phyloP scores from a whole-genome alignment of 2,113 vertebrate species.

The Ginglymostoma cirratum region DNA sequence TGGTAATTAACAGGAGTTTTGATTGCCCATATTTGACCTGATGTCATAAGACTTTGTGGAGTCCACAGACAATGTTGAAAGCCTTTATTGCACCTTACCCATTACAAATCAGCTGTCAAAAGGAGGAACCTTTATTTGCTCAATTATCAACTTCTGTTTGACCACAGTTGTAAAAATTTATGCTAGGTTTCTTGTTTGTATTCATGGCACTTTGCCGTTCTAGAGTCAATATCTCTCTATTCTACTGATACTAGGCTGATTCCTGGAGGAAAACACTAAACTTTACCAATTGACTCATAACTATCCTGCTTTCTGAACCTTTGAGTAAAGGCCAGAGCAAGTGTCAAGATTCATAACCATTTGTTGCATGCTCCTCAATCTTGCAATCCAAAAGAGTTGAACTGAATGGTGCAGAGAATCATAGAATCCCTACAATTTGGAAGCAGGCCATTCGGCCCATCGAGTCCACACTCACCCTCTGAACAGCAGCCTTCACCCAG shows the following conservation, averaged over 20 bases:
- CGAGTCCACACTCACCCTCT: no score
- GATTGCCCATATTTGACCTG: no score
- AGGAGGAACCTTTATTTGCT: not conserved
- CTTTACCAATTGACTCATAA: not conserved
- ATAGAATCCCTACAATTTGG: no score
- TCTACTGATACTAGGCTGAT: not conserved
- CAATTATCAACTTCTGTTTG: not conserved
- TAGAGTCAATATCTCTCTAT: no score
- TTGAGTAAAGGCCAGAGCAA: not conserved
- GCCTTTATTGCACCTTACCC: not conserved
- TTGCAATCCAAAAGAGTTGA: not conserved
- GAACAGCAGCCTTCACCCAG: no score
- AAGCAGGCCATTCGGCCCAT: no score
- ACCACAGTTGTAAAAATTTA: not conserved
- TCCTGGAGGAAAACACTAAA: not conserved
- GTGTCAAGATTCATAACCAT: not conserved
- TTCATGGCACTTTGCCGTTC: not conserved
- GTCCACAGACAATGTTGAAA: no score
- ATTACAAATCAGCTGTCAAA: not conserved
- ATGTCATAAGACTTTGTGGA: no score
- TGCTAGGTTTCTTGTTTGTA: not conserved
- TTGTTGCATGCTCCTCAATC: not conserved
- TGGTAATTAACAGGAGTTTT: no score
- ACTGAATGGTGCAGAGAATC: not conserved
- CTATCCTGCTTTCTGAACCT: not conserved